Base-by-base conservation (phyloP, 2,113 vertebrate genomes). In the Colinus virginianus region DNA sequence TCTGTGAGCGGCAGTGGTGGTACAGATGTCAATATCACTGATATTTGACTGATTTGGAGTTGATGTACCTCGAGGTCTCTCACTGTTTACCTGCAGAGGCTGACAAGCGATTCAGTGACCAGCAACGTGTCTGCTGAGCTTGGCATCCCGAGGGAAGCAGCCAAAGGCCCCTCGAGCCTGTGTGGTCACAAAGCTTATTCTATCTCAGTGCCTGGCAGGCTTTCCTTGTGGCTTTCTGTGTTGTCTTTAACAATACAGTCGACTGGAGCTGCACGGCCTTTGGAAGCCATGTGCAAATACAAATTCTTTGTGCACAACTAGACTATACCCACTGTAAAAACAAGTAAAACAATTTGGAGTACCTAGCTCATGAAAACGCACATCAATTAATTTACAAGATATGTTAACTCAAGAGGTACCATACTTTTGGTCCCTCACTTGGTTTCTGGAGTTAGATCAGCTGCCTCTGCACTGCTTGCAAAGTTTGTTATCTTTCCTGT, bases 291-390 rank as follows among this genome's bases (percentile, higher is more conserved):
- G 40, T 7, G 13, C 69, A 88, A 81, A 76, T 75, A 18, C n/a
- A 21, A 53, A 26, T 30, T 66, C 58, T 51, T 78, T 69, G 40
- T 76, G 67, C 5, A 2, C 62, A 92, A 83, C 53, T 76, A 78
- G 66, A 43, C 43, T 68, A 14, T 20, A 78, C 53, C 66, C 48
- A 58, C 67, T 78, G 7, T 26, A 62, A 78, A 87, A 87, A 40
- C 89, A 40, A 94, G 84, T 76, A 90, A 66, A 95, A 64, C 53
- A 62, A 89, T 81, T 78, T 87, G 23, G 58, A 84, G 87, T 51
- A 40, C 70, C 61, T 69, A 40, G 22, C 40, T 84, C 21, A 69
- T n/a, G 76, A 78, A 84, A 92, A 72, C 25, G 12, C 6, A 0
- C 81, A 43, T 48, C 7, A 7, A 34, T 68, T 75, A 49, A 75